Evolutionary conservation across 2,113 vertebrate species (phyloP), one percentile per base, ranked within the genome.

Genomic region (Rousettus leschenaultii): DNA sequence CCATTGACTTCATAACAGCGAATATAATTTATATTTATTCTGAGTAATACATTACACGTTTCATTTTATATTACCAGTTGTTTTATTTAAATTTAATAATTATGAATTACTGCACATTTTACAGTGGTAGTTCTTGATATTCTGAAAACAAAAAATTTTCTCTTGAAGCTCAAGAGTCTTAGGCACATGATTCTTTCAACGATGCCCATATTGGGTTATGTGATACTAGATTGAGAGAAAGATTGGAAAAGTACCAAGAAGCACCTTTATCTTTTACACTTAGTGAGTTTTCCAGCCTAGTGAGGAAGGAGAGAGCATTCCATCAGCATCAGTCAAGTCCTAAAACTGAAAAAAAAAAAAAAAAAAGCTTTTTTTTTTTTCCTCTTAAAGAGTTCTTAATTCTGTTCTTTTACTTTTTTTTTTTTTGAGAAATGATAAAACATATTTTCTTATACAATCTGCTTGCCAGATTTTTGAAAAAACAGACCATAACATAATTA

Each of bases 401-500:
- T 88, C 38, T 84, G 1, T 61, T 74, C 6, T 82, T 65, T 73
- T n/a, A 43, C 14, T 40, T 12, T 90, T 51, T 19, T 22, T 45
- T n/a, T n/a, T n/a, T n/a, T n/a, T 9, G 0, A 4, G 97, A 82
- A 89, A 94, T 71, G 95, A 90, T 66, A 33, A 97, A 68, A 92
- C 86, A 74, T 5, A 40, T 86, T 28, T 82, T 38, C 12, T 98
- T 90, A 71, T 94, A 74, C 40, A 94, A 26, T 33, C 85, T 82
- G 35, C 30, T 63, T 74, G 55, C 59, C 35, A 94, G 70, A 22
- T 97, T 96, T 93, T 48, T 96, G 38, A 94, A 87, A 92, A 48
- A 48, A 66, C 38, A 95, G 30, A 90, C 45, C 18, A 71, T 71
- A 59, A 43, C 83, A 93, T 84, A 74, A 92, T 83, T 97, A 95